Evolutionary conservation across 2,113 vertebrate genomes (phyloP).

Genomic region (Bufo gargarizans): DNA sequence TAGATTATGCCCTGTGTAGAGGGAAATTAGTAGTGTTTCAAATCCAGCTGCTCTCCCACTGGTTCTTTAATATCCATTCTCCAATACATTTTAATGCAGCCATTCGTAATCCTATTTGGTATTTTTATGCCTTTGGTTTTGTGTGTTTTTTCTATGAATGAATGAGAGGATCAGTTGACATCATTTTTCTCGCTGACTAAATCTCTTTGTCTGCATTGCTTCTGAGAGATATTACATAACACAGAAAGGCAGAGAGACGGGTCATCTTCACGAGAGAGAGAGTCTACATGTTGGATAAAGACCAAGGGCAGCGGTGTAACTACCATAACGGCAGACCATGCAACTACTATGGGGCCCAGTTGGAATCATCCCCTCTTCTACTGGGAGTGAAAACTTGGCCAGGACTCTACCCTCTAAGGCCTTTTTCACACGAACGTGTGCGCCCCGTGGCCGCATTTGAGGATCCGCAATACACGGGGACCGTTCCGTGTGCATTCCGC

Average conservation of each 20-base stretch:
- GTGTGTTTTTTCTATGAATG: constrained; percentile 44
- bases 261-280: neutral
- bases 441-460: too few species aligned
- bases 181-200: constrained; percentile 37
- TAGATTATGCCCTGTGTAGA: constrained; percentile 5
- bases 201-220: constrained; percentile 23
- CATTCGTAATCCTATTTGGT: constrained; percentile 9
- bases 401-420: too few species aligned
- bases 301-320: neutral
- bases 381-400: too few species aligned
- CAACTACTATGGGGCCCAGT: too few species aligned
- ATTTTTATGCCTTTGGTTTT: constrained; percentile 32
- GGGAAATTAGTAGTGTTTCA: constrained; percentile 41
- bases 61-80: constrained; percentile 32
- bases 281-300: neutral
- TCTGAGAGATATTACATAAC: constrained; percentile 36
- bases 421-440: too few species aligned
- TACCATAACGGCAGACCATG: too few species aligned
- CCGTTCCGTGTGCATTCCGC: too few species aligned
- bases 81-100: constrained; percentile 40
- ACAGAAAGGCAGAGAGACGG: neutral
- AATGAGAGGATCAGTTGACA: constrained; percentile 23
- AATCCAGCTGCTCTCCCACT: constrained; percentile 7
- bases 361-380: too few species aligned
- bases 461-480: too few species aligned